Evolutionary conservation across 2,113 vertebrate genomes (phyloP).

Genomic region (Pteropus alecto): DNA sequence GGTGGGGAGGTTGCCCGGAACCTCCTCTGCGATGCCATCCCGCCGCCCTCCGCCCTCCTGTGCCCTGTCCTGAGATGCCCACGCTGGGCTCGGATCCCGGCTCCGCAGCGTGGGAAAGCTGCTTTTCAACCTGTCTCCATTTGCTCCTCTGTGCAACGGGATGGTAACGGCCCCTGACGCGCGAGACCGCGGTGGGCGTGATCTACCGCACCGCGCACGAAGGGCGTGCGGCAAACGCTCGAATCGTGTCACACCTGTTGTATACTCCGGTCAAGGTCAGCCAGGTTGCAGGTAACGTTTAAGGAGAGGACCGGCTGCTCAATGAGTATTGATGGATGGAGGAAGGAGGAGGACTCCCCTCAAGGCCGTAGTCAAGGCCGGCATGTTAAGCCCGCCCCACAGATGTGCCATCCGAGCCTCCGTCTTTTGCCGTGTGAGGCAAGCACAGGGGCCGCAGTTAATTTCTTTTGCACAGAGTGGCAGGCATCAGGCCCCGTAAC

Average conservation of each 20-base stretch:
- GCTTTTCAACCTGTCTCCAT: background rate
- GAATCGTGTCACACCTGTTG: fast-evolving
- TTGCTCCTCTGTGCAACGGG: background rate
- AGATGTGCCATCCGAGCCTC: background rate
- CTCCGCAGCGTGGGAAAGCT: background rate
- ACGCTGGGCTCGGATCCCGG: no score
- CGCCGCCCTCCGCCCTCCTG: background rate
- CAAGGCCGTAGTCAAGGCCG: background rate
- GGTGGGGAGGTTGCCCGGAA: background rate
- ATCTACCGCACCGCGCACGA: fast-evolving
- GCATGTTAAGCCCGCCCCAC: slow-evolving; percentile 67
- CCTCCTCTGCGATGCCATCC: background rate
- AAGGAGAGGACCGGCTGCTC: background rate
- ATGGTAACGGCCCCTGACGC: background rate
- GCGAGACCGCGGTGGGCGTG: background rate
- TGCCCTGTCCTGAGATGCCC: background rate
- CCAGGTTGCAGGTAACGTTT: background rate
- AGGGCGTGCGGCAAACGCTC: fast-evolving
- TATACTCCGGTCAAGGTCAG: background rate
- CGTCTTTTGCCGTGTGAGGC: fast-evolving
- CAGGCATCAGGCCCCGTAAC: slow-evolving; percentile 79
- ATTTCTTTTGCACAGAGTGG: slow-evolving; percentile 78
- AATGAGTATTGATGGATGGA: background rate
- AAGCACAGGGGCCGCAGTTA: background rate
- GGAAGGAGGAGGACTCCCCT: background rate